Evolutionary conservation across 2,113 vertebrate genomes (phyloP).

Genomic region (Corythaixoides concolor): DNA sequence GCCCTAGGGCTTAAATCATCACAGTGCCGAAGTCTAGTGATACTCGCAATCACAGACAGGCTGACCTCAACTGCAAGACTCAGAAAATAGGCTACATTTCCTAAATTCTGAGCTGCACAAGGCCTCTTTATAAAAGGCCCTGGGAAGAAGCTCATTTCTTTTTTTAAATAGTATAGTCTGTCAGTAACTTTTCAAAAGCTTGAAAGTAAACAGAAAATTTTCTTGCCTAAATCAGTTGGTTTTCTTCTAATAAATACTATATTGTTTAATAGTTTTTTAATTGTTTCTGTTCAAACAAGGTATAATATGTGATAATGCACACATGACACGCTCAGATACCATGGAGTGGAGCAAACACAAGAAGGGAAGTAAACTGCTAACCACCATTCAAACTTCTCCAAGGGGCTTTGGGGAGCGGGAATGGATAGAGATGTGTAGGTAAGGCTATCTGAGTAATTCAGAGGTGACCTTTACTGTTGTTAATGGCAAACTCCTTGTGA

Average conservation of each 20-base stretch:
- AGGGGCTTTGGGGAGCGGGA: not conserved
- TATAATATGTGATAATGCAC: not conserved
- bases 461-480: not conserved
- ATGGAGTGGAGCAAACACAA: not conserved
- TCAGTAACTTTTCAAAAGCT: slow-evolving; percentile 20
- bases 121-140: slow-evolving; percentile 54
- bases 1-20: slow-evolving; percentile 59
- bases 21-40: slow-evolving; percentile 56
- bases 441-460: not conserved
- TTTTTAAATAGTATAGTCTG: slow-evolving; percentile 34
- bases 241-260: not conserved
- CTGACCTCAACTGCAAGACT: slow-evolving; percentile 45
- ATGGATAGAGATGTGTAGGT: not conserved
- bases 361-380: not conserved
- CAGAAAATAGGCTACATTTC: slow-evolving; percentile 43
- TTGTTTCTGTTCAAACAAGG: not conserved
- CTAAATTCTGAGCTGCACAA: slow-evolving; percentile 60
- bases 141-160: slow-evolving; percentile 52
- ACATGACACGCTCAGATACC: not conserved
- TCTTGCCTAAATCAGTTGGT: not conserved
- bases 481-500: not conserved
- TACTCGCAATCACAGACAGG: slow-evolving; percentile 28
- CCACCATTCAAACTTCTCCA: not conserved
- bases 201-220: slow-evolving; percentile 14
- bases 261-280: not conserved